Evolutionary conservation across 1,140 invertebrate genomes (phyloP).

Genomic region (Agraylea sexmaculata): DNA sequence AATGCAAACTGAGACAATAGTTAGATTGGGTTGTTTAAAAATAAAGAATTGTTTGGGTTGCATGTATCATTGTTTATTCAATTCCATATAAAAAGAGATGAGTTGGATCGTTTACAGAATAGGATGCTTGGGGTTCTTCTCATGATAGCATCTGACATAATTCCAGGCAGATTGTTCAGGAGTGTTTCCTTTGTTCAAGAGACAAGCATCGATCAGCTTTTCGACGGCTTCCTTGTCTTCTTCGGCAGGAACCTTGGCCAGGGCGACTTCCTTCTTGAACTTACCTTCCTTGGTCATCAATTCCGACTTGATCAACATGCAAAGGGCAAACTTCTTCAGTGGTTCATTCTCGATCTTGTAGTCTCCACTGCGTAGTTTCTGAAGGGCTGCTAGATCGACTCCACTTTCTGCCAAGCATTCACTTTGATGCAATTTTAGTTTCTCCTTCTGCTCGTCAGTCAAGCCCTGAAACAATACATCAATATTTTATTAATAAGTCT

Average conservation of each 20-base stretch:
- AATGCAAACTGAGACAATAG: too few relatives aligned
- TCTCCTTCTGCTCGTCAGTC: slow-evolving; percentile 39
- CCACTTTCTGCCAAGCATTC: slow-evolving; percentile 31
- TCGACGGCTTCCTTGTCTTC: slow-evolving; percentile 34
- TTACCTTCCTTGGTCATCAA: slow-evolving; percentile 41
- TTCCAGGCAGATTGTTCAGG: slow-evolving; percentile 40
- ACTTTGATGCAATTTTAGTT: slow-evolving; percentile 32
- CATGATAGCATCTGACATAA: slow-evolving; percentile 42
- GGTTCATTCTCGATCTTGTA: slow-evolving; percentile 35
- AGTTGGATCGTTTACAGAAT: slow-evolving; percentile 26
- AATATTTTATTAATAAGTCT: not conserved
- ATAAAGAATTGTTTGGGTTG: too few relatives aligned
- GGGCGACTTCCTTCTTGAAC: slow-evolving; percentile 38
- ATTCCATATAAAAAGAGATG: too few relatives aligned
- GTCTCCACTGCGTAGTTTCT: slow-evolving; percentile 33
- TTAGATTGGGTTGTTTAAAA: too few relatives aligned
- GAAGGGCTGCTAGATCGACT: slow-evolving; percentile 19
- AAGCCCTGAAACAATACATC: slow-evolving; percentile 30
- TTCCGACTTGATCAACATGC: slow-evolving; percentile 36
- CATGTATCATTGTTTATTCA: too few relatives aligned
- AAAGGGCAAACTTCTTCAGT: slow-evolving; percentile 35
- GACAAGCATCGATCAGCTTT: slow-evolving; percentile 34
- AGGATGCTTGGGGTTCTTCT: slow-evolving; percentile 38
- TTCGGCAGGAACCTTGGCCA: slow-evolving; percentile 33
- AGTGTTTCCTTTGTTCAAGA: slow-evolving; percentile 36